A percentile compares a stretch with the other conserved stretches of the same genome.
Evolutionary conservation across 2,888 invertebrate genomes (phyloP).

Genomic region (Acleris holmiana): DNA sequence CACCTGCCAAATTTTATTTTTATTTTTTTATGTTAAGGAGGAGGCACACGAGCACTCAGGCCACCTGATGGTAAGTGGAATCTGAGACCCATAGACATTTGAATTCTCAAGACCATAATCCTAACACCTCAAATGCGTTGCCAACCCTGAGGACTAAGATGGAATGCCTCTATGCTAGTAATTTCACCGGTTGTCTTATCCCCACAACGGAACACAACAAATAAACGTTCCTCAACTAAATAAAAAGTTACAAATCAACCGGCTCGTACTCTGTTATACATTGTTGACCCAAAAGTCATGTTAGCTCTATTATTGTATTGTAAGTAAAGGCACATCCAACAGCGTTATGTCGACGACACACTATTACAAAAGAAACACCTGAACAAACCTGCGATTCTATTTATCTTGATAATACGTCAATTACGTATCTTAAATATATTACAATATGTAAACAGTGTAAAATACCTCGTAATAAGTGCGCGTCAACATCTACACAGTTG

Average conservation of each 20-base stretch:
- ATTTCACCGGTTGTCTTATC: no score
- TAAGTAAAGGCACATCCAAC: constrained; percentile 1
- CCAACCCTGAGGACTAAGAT: no score
- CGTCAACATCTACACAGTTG: constrained; percentile 31
- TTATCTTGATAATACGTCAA: constrained; percentile 14
- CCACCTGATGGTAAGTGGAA: no score
- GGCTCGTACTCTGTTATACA: constrained; percentile 28
- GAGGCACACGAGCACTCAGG: no score
- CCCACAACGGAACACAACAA: no score
- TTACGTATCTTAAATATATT: constrained; percentile 13
- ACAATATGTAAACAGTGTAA: not conserved
- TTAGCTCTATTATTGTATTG: constrained; percentile 6
- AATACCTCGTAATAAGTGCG: constrained; percentile 13
- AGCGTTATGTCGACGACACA: constrained; percentile 14
- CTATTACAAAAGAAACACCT: constrained; percentile 14
- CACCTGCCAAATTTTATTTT: no score
- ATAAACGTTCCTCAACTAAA: no score
- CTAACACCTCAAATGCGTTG: no score
- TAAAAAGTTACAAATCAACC: not conserved
- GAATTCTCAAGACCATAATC: no score
- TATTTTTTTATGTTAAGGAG: no score
- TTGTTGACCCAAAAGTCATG: constrained; percentile 29
- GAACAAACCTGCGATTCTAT: constrained; percentile 17
- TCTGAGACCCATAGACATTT: no score
- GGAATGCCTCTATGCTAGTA: no score